Percentiles rank a stretch among this genome's conserved stretches.
Conservation (phyloP, 1,140 invertebrate genomes). For the Rhyzopertha dominica region DNA sequence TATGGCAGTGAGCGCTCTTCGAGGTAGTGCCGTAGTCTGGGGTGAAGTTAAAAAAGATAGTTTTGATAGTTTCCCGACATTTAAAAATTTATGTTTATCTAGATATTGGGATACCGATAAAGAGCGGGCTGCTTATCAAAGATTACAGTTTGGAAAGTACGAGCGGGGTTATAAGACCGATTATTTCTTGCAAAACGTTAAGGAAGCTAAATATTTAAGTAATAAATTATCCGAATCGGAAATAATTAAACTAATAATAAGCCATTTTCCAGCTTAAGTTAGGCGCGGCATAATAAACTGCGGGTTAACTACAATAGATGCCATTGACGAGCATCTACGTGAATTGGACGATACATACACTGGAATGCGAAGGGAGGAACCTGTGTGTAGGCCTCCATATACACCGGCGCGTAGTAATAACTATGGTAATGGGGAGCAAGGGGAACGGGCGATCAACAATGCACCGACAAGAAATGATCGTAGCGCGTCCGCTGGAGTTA, state of each 20-base stretch:
- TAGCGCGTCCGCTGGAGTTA: too few species aligned
- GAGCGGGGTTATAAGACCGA: conserved; percentile 6
- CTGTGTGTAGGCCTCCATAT: too few species aligned
- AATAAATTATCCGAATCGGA: conserved; percentile 10
- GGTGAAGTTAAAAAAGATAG: neutral
- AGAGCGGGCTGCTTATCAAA: conserved; percentile 1
- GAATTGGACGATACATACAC: conserved; percentile 1
- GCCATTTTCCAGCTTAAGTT: neutral
- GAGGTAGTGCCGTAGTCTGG: conserved; percentile 7
- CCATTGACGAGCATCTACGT: conserved; percentile 1
- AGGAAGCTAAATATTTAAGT: conserved; percentile 10
- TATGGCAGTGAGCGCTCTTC: conserved; percentile 1
- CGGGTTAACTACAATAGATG: neutral
- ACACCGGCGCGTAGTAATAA: too few species aligned
- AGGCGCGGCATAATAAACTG: conserved; percentile 1
- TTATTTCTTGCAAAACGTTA: conserved; percentile 6
- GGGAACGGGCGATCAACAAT: too few species aligned
- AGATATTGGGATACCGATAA: conserved; percentile 6
- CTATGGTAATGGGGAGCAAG: too few species aligned
- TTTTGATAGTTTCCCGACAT: neutral
- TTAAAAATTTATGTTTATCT: conserved; percentile 8
- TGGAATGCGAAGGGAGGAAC: too few species aligned
- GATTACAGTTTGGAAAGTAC: conserved; percentile 6
- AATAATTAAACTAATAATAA: conserved; percentile 9
- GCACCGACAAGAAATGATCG: too few species aligned